Percentiles rank a stretch among this genome's conserved stretches.
phyloP scores from a whole-genome alignment of 2,797 vertebrate genomes.

The Mareca penelope region DNA sequence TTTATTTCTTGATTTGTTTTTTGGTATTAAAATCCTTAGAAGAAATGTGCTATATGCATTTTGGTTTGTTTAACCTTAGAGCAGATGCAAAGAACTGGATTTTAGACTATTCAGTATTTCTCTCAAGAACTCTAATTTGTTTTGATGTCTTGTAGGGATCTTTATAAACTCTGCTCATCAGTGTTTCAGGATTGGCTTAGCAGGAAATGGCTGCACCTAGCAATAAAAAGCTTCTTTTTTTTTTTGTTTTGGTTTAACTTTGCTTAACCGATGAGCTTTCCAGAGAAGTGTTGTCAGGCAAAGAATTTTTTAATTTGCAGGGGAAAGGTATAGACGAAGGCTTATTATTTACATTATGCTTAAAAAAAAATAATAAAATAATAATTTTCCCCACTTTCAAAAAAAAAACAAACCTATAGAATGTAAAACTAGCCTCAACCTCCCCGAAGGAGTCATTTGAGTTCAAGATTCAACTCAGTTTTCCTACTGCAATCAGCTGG shows the following conservation, averaged over 20 bases:
- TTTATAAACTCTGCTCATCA: neutral
- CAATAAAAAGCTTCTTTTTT: neutral
- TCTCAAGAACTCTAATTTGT: neutral
- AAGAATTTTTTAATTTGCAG: neutral
- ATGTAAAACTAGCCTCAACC: neutral
- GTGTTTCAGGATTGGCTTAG: neutral
- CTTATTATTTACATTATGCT: neutral
- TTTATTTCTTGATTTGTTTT: neutral
- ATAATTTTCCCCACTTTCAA: neutral
- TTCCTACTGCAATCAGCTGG: neutral
- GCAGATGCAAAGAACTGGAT: neutral
- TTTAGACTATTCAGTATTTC: neutral
- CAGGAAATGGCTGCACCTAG: neutral
- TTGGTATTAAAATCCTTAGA: neutral
- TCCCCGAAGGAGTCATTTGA: neutral
- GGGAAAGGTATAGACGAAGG: neutral
- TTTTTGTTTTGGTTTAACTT: neutral
- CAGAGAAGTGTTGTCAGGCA: neutral
- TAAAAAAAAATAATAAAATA: neutral
- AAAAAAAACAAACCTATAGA: neutral
- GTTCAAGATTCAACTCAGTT: neutral
- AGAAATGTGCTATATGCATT: neutral
- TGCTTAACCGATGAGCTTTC: neutral
- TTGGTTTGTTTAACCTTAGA: constrained; percentile 12
- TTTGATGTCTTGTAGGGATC: constrained; percentile 2